Base-by-base conservation (phyloP, 1,140 invertebrate genomes). In the Zophobas atratus region DNA sequence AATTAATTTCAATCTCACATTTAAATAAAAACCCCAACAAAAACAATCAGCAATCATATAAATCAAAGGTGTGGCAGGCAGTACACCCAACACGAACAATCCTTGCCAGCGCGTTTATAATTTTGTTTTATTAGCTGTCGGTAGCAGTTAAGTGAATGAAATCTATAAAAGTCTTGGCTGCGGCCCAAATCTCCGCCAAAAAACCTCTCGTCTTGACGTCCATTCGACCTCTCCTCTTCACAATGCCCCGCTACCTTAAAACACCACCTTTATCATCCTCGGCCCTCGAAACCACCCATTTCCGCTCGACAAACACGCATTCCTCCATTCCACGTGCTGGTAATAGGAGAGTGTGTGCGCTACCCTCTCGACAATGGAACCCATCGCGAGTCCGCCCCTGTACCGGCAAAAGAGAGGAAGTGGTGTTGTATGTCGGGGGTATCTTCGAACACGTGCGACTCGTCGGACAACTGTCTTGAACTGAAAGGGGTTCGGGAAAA, bases 391-490 rank as follows among this genome's bases (percentile, higher is more conserved):
- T 39, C 33, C 71, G 32, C 34, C 70, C 53, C 70, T 55, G 70
- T 57, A 73, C 20, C 43, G 60, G 53, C 53, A 74, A 74, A 73
- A 71, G 55, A 78, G 60, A 78, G 77, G 77, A 78, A 78, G 77
- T 78, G 77, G 77, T 78, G 77, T 78, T 78, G 70, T 70, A 78
- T 78, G 70, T 53, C 77, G 71, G 70, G 70, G 56, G 57, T 78
- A 78, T 78, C 67, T 78, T 49, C 70, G 60, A 78, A 78, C 77
- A 78, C 77, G 77, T 78, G 77, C 77, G 77, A 70, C 70, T 70
- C 55, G 51, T 56, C 43, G 48, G 56, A 56, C 75, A 49, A 71
- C 63, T 77, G 63, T 53, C 43, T 76, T 70, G 43, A 49, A 49
- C 75, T 60, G 34, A 60, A 60, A 36, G 36, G 56, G 56, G 56